Evolutionary conservation across 2,113 vertebrate species (phyloP).

Genomic region (Oncorhynchus keta): DNA sequence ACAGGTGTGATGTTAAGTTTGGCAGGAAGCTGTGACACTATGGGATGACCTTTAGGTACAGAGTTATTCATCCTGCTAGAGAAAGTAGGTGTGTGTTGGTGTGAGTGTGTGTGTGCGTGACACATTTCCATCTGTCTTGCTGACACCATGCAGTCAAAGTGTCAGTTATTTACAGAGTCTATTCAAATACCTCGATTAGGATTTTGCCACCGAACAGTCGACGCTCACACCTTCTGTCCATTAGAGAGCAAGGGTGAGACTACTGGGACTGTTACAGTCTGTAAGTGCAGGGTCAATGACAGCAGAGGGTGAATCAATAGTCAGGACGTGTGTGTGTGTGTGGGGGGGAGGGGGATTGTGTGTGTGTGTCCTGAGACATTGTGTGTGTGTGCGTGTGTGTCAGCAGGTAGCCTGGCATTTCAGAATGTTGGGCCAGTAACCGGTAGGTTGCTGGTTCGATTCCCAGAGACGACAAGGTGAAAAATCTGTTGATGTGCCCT

Average conservation of each 20-base stretch:
- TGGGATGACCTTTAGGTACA: conserved; percentile 11
- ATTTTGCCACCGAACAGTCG: not conserved
- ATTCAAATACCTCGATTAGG: not conserved
- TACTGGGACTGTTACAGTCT: not conserved
- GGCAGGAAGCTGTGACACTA: conserved; percentile 1
- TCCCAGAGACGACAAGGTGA: no score
- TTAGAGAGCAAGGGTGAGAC: not conserved
- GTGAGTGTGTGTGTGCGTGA: not conserved
- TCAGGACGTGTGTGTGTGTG: not conserved
- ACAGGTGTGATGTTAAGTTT: conserved; percentile 4
- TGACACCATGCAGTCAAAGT: not conserved
- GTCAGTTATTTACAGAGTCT: not conserved
- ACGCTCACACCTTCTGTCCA: not conserved
- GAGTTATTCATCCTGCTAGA: conserved; percentile 31
- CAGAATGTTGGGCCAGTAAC: no score
- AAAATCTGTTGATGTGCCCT: no score
- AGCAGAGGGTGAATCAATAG: not conserved
- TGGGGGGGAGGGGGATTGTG: not conserved
- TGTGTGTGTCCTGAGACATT: not conserved
- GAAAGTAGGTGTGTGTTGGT: not conserved
- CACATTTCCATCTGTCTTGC: not conserved
- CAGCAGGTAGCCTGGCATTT: no score
- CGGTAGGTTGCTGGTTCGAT: no score
- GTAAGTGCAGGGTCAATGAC: not conserved
- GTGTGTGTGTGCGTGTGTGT: no score